These are phyloP conservation scores for Hemiscyllium ocellatum DNA, from an alignment of 2,113 vertebrate genomes.

Conservation along the genomic window DNA sequence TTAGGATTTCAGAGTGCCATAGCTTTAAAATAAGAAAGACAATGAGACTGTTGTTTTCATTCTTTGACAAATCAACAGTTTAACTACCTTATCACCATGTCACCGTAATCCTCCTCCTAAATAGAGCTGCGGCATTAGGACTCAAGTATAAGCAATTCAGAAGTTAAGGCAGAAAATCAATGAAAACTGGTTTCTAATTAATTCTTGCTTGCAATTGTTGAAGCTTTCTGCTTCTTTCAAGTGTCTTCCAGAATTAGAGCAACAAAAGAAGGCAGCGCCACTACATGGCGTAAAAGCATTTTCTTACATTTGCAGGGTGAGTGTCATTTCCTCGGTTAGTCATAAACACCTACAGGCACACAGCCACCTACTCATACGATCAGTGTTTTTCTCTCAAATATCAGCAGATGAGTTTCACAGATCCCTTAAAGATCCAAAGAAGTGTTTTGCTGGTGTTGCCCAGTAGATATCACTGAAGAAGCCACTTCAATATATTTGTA, in stretches of 20 bases:
- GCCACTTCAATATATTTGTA: background rate
- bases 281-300: background rate
- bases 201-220: background rate
- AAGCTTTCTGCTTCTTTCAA: background rate
- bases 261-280: background rate
- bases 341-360: background rate
- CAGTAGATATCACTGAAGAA: background rate
- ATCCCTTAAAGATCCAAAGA: background rate
- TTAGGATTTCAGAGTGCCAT: background rate
- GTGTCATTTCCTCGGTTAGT: background rate
- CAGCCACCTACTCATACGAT: background rate
- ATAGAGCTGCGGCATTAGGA: background rate
- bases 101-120: background rate
- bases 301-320: background rate
- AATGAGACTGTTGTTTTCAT: background rate
- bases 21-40: background rate
- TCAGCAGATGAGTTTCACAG: background rate
- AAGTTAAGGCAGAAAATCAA: constrained; percentile 9
- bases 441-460: background rate
- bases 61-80: background rate
- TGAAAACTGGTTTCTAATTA: background rate
- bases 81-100: background rate
- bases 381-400: background rate
- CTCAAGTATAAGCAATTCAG: background rate
- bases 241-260: background rate